These are phyloP conservation scores for Lethenteron reissneri DNA, from an alignment of 2,113 vertebrate genomes.

Conservation along the genomic window DNA sequence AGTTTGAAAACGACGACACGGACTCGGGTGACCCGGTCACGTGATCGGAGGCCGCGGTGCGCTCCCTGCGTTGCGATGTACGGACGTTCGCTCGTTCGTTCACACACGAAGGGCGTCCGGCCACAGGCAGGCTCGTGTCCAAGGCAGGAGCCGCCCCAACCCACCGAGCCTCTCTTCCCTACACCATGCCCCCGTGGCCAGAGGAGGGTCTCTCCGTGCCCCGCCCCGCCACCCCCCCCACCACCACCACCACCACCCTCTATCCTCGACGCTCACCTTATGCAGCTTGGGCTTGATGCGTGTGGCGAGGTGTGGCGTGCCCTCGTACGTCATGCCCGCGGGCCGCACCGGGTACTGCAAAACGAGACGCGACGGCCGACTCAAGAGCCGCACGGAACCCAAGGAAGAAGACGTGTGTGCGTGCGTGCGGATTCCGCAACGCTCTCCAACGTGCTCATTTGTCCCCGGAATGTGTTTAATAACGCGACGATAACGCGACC, in stretches of 20 bases:
- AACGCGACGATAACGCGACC: no score
- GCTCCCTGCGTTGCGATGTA: not conserved
- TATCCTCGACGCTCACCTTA: slow-evolving; percentile 28
- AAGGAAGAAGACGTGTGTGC: no score
- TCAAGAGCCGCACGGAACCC: no score
- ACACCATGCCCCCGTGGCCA: no score
- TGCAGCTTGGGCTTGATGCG: slow-evolving; percentile 95
- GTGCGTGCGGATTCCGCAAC: no score
- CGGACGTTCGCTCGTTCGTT: not conserved
- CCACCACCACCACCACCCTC: not conserved
- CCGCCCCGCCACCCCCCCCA: not conserved
- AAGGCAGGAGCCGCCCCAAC: no score
- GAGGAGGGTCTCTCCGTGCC: not conserved
- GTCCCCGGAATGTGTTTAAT: no score
- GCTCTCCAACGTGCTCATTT: no score
- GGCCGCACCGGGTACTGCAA: slow-evolving; percentile 74
- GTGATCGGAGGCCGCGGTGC: not conserved
- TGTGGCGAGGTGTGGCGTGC: slow-evolving; percentile 53
- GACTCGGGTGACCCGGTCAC: not conserved
- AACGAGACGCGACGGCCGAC: not conserved
- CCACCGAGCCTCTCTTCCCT: no score
- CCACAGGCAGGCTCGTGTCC: no score
- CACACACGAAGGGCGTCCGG: no score
- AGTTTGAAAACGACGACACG: no score
- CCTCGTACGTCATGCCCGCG: slow-evolving; percentile 60